Conservation (phyloP, 2,113 vertebrate species). For the Eurystomus gularis region DNA sequence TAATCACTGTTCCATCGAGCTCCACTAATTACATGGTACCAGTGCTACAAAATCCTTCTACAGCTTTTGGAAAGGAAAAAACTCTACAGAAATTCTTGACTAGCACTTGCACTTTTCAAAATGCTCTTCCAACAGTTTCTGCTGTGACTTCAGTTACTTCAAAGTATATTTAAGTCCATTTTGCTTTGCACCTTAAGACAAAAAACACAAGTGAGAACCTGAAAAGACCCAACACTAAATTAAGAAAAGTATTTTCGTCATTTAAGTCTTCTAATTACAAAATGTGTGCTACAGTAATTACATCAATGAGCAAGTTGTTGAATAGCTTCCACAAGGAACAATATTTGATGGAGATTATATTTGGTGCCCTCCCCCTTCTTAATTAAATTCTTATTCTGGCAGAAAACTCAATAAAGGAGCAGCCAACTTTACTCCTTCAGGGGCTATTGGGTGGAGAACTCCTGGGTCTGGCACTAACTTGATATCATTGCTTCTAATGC, state of each 20-base stretch:
- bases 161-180: conserved; percentile 22
- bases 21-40: not conserved
- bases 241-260: not conserved
- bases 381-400: conserved; percentile 53
- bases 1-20: not conserved
- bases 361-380: not conserved
- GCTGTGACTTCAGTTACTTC: conserved; percentile 34
- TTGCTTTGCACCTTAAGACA: conserved; percentile 2
- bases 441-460: not conserved
- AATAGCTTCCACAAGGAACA: conserved; percentile 29
- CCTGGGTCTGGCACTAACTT: not conserved
- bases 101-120: conserved; percentile 31
- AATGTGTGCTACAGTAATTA: conserved; percentile 8
- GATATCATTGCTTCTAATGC: not conserved
- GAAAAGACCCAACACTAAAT: conserved; percentile 1
- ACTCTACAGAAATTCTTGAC: not conserved
- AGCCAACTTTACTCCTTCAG: conserved; percentile 7
- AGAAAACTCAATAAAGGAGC: not conserved
- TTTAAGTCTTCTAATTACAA: conserved; percentile 38
- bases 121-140: conserved; percentile 23
- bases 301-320: not conserved
- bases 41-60: not conserved
- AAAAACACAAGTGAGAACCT: conserved; percentile 1
- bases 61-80: not conserved
- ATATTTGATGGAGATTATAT: not conserved